Evolutionary conservation across 2,888 invertebrate species (phyloP).

Genomic region (Troilus luridus): DNA sequence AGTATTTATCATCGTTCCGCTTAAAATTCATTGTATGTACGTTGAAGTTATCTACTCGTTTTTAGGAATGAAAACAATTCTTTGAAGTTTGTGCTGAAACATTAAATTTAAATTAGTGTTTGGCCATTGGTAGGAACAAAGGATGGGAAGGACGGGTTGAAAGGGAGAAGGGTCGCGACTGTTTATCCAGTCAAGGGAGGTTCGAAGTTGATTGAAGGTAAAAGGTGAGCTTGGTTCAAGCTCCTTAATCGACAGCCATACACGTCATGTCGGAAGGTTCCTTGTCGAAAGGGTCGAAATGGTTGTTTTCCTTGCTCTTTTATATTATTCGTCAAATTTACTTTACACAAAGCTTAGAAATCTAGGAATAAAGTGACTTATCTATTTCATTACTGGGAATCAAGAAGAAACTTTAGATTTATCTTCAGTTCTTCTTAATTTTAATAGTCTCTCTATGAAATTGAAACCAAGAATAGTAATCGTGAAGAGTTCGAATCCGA

Average conservation of each 20-base stretch:
- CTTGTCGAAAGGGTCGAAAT: neutral
- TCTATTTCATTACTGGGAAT: neutral
- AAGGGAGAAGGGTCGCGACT: neutral
- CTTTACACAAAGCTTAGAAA: neutral
- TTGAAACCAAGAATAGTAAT: no score
- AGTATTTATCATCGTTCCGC: neutral
- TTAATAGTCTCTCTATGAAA: no score
- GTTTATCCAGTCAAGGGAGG: neutral
- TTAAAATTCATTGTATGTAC: neutral
- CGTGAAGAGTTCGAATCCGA: no score
- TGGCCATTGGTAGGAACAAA: neutral
- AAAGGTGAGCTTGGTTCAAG: neutral
- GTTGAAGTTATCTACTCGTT: neutral
- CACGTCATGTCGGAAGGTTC: neutral
- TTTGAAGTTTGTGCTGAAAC: neutral
- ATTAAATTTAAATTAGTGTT: neutral
- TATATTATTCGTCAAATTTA: neutral
- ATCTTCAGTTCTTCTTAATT: no score
- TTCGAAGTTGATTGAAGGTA: neutral
- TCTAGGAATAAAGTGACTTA: neutral
- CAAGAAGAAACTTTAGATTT: no score
- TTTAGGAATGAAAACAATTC: neutral
- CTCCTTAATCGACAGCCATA: neutral
- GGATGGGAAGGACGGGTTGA: neutral
- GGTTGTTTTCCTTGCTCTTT: no score